Evolutionary conservation across 2,113 vertebrate genomes (phyloP).

Genomic region (Oryzias curvinotus): DNA sequence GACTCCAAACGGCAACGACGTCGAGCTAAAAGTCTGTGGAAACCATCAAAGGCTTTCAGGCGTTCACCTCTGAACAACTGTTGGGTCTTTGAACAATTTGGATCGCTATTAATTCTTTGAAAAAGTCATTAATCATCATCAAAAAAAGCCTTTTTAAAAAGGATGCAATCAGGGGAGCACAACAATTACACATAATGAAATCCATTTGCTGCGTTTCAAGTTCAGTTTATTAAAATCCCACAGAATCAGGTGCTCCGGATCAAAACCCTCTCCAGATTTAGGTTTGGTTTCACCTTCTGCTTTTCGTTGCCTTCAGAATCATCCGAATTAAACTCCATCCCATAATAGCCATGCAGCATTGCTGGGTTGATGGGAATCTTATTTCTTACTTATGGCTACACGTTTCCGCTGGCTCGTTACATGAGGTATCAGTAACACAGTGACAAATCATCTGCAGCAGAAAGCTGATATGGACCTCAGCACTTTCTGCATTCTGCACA

Average conservation of each 20-base stretch:
- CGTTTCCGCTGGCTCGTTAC: conserved; percentile 62
- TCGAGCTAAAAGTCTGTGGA: no score
- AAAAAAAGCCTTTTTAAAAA: conserved; percentile 41
- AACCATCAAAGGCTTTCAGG: conserved; percentile 1
- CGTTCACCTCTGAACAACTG: background rate
- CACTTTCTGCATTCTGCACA: conserved; percentile 57
- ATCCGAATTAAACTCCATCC: conserved; percentile 29
- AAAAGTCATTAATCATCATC: conserved; percentile 46
- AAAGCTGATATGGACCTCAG: conserved; percentile 66
- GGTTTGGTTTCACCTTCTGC: conserved; percentile 19
- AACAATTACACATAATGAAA: conserved; percentile 46
- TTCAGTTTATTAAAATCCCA: conserved; percentile 32
- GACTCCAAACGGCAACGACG: no score
- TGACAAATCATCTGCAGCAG: conserved; percentile 69
- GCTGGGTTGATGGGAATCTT: conserved; percentile 54
- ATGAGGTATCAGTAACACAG: conserved; percentile 67
- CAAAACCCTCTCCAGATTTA: conserved; percentile 21
- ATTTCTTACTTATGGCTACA: conserved; percentile 67
- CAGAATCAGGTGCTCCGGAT: conserved; percentile 44
- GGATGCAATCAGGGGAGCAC: conserved; percentile 21
- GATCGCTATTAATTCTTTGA: conserved; percentile 33
- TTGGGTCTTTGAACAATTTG: conserved; percentile 8
- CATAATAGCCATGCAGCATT: conserved; percentile 44
- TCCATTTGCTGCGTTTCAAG: conserved; percentile 38
- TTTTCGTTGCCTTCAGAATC: conserved; percentile 33